A percentile compares a stretch with the other conserved stretches of the same genome.
Evolutionary conservation across 2,888 invertebrate genomes (phyloP).

Genomic region (Epiperipatus broadwayi): DNA sequence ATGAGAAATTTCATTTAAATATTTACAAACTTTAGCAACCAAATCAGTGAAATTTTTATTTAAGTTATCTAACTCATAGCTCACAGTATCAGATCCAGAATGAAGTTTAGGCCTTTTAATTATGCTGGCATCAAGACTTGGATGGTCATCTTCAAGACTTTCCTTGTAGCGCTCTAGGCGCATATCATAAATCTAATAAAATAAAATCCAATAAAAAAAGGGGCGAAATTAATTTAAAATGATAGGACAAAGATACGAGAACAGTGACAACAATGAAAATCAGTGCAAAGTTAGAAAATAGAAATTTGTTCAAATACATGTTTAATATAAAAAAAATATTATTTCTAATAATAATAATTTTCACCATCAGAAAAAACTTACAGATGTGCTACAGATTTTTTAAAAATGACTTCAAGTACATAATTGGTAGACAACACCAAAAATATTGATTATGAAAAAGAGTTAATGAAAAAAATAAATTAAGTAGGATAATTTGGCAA

Average conservation of each 20-base stretch:
- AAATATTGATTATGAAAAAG: too few species aligned
- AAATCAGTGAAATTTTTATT: slow-evolving; percentile 52
- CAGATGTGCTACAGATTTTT: too few species aligned
- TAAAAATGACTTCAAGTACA: too few species aligned
- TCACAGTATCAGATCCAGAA: slow-evolving; percentile 51
- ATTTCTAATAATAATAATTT: slow-evolving; percentile 13
- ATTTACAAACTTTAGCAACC: too few species aligned
- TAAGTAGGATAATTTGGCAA: too few species aligned
- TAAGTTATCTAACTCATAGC: slow-evolving; percentile 54
- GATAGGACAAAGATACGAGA: neutral
- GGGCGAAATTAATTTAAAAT: slow-evolving; percentile 7
- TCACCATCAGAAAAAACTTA: slow-evolving; percentile 9
- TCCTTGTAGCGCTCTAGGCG: slow-evolving; percentile 65
- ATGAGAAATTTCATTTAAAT: too few species aligned
- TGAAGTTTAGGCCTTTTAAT: slow-evolving; percentile 23
- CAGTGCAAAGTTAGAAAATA: neutral
- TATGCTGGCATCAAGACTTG: slow-evolving; percentile 46
- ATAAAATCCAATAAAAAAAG: slow-evolving; percentile 11
- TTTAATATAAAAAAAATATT: neutral
- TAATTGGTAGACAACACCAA: too few species aligned
- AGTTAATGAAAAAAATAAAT: too few species aligned
- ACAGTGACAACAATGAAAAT: slow-evolving; percentile 6
- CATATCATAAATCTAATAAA: slow-evolving; percentile 73
- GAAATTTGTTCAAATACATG: too few species aligned
- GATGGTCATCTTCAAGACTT: slow-evolving; percentile 56